Evolutionary conservation across 2,888 invertebrate species (phyloP).

Genomic region (Heliconius hortense): DNA sequence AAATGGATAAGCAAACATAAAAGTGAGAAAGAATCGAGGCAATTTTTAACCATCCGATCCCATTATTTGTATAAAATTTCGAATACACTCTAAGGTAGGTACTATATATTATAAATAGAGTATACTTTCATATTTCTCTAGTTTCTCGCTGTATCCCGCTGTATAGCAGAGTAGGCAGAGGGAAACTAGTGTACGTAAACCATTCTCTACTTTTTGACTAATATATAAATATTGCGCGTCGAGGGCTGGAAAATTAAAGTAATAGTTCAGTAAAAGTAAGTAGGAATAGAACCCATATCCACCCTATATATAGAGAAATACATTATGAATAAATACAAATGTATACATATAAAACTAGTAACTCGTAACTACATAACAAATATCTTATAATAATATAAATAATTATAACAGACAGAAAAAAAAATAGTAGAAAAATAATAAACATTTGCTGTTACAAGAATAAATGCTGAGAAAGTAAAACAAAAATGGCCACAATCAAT

Average conservation of each 20-base stretch:
- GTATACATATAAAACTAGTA: not conserved
- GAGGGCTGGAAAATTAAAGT: too few species aligned
- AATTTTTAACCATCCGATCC: not conserved
- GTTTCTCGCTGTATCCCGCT: too few species aligned
- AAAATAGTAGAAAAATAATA: not conserved
- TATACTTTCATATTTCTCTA: not conserved
- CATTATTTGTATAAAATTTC: not conserved
- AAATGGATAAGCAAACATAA: not conserved
- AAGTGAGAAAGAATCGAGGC: not conserved
- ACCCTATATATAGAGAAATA: too few species aligned
- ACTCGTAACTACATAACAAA: not conserved
- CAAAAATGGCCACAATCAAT: slow-evolving; percentile 18
- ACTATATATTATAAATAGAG: not conserved
- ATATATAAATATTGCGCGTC: too few species aligned
- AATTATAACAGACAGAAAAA: slow-evolving; percentile 11
- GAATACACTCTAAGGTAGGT: too few species aligned
- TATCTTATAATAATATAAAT: not conserved
- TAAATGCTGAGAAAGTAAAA: slow-evolving; percentile 13
- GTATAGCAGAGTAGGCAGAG: not conserved
- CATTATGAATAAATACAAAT: not conserved
- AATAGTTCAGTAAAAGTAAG: too few species aligned
- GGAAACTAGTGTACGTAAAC: too few species aligned
- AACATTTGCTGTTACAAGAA: slow-evolving; percentile 10
- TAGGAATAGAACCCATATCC: too few species aligned
- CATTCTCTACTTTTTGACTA: too few species aligned